Base-by-base conservation (phyloP, 2,113 vertebrate genomes). In the Polypterus senegalus region DNA sequence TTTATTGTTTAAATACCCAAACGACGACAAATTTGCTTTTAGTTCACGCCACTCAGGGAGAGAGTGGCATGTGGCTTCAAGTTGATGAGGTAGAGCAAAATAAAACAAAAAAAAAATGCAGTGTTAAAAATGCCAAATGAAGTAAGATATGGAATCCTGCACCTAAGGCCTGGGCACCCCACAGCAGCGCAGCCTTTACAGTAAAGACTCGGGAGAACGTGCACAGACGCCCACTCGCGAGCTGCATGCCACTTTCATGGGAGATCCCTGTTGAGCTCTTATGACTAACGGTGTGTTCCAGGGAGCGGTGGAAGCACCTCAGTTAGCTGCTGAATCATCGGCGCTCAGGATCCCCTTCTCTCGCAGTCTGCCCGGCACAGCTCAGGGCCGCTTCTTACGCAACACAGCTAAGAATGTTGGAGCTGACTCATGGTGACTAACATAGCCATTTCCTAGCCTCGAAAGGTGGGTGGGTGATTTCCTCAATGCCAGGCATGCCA, bases 391-490 rank as follows among this genome's bases (percentile, higher is more conserved):
- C 56, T 10, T 6, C 54, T 58, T 58, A 4, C 46, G 56, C 9
- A 58, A 58, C 56, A 7, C 9, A 7, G 9, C 46, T 4, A 58
- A 4, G 56, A 58, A 58, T 27, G 27, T 58, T 58, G 56, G 44
- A 5, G 27, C 43, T 58, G 56, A 58, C 11, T 58, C 56, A 45
- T 58, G 56, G 56, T 58, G 56, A 58, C 56, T 58, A 58, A 58
- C 56, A 6, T 9, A 44, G n/a, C 51, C 51, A 52, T 52, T 52
- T 10, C 7, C 51, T 52, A 7, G 7, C 51, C 56, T 43, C 1
- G 56, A 58, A 44, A 7, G 56, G 56, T 27, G n/a, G 5, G 56
- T 6, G 56, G 56, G 43, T 58, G 9, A 8, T 4, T 7, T 58
- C 56, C 56, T 58, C 11, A 8, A 8, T 43, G n/a, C n/a, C 56